Evolutionary conservation across 2,888 invertebrate genomes (phyloP).

Genomic region (Odontocolon sp.): DNA sequence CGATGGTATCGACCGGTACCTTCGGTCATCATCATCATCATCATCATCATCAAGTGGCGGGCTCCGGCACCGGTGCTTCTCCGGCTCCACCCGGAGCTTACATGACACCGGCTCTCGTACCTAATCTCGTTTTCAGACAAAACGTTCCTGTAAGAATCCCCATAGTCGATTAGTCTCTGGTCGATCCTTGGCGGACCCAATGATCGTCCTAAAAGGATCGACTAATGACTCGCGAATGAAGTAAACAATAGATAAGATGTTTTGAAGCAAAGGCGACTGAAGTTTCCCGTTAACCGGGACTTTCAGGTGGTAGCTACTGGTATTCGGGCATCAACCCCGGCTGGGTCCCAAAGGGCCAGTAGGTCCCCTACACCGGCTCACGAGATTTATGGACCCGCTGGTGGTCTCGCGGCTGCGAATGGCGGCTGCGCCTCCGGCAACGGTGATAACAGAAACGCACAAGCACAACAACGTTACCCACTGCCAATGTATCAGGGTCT

Average conservation of each 20-base stretch:
- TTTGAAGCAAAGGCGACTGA: not conserved
- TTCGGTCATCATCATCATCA: constrained; percentile 71
- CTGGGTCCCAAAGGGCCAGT: constrained; percentile 77
- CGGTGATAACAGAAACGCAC: constrained; percentile 76
- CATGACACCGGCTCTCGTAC: constrained; percentile 76
- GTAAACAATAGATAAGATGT: too few relatives aligned
- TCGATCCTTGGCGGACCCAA: too few relatives aligned
- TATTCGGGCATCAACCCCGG: constrained; percentile 77
- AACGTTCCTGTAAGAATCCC: constrained; percentile 78
- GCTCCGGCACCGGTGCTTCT: constrained; percentile 72
- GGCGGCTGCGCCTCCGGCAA: constrained; percentile 61
- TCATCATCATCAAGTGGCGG: constrained; percentile 69
- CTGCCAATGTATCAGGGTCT: constrained; percentile 80
- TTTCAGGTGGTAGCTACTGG: constrained; percentile 72
- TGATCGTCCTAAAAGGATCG: too few relatives aligned
- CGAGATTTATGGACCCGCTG: constrained; percentile 69
- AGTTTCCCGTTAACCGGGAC: not conserved
- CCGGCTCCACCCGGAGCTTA: constrained; percentile 75
- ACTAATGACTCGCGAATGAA: too few relatives aligned
- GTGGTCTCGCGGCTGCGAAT: constrained; percentile 56
- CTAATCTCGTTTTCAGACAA: constrained; percentile 78
- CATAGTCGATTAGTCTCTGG: not conserved
- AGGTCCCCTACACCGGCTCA: constrained; percentile 79
- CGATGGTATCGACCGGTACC: constrained; percentile 74
- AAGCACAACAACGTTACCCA: constrained; percentile 78